Conservation (phyloP, 2,113 vertebrate genomes). For the Ageneiosus marmoratus region DNA sequence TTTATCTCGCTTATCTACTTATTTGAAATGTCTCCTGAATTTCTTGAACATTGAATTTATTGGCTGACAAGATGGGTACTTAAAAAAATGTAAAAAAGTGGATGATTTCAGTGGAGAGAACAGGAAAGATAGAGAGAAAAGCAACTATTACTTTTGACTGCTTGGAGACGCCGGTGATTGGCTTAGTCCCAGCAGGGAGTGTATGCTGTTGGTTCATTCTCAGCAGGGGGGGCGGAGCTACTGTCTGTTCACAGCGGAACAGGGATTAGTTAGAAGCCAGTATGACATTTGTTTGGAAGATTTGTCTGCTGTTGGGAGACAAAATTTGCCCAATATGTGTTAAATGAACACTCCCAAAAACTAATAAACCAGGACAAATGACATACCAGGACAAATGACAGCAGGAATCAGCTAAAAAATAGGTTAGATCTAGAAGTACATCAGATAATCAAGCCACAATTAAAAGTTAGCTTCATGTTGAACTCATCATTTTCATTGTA, state of each 20-base stretch:
- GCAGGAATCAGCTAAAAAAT: background rate
- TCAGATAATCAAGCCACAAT: too few species aligned
- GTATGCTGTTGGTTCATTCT: constrained; percentile 29
- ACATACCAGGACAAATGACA: too few species aligned
- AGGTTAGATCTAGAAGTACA: background rate
- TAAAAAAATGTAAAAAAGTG: background rate
- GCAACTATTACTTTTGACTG: background rate
- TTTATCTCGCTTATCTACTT: background rate
- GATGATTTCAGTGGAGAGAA: background rate
- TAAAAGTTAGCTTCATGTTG: background rate
- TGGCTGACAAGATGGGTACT: background rate
- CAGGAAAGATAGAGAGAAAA: background rate
- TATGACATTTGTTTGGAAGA: constrained; percentile 30
- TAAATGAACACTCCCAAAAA: background rate
- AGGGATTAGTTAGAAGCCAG: background rate
- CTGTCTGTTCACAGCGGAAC: constrained; percentile 13
- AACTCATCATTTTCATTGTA: background rate
- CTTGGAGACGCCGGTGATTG: constrained; percentile 21
- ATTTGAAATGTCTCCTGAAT: background rate
- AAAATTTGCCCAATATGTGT: background rate
- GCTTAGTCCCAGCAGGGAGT: constrained; percentile 33
- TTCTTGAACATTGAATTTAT: background rate
- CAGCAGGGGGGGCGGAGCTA: constrained; percentile 16
- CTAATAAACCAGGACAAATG: background rate
- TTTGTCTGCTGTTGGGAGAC: background rate